Percentiles rank a stretch among this genome's conserved stretches.
Conservation (phyloP, 2,888 invertebrate genomes). For the Melieria crassipennis region DNA sequence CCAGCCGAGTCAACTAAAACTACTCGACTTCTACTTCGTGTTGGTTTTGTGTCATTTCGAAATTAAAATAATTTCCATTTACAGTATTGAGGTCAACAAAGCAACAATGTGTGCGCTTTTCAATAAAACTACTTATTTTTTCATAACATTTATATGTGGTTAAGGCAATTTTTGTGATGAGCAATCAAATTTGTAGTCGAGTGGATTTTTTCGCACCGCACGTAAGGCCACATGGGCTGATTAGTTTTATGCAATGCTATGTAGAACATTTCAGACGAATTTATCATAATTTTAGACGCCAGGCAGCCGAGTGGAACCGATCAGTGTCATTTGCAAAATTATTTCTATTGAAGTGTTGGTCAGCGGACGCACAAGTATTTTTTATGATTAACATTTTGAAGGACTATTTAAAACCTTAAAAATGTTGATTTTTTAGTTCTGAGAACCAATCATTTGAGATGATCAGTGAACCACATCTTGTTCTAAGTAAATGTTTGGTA, state of each 20-base stretch:
- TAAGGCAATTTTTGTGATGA: not conserved
- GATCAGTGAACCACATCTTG: too few relatives aligned
- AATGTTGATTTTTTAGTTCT: too few relatives aligned
- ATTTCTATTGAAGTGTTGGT: not conserved
- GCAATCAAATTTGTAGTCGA: not conserved
- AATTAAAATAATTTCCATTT: conserved; percentile 32
- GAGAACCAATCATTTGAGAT: too few relatives aligned
- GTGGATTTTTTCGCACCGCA: not conserved
- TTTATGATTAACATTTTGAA: too few relatives aligned
- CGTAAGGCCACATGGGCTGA: not conserved
- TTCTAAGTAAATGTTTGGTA: too few relatives aligned
- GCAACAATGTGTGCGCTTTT: not conserved
- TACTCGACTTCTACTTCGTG: not conserved
- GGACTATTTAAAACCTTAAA: too few relatives aligned
- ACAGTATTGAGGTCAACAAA: conserved; percentile 32
- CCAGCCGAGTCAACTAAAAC: conserved; percentile 5
- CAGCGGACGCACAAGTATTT: not conserved
- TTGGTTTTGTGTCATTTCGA: conserved; percentile 1
- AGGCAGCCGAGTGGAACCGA: not conserved
- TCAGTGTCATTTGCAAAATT: not conserved
- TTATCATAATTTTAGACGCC: not conserved
- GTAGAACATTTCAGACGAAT: not conserved
- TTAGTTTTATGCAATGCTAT: not conserved
- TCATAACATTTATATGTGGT: not conserved
- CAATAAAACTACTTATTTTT: conserved; percentile 13